A percentile compares a stretch with the other conserved stretches of the same genome.
phyloP scores from a whole-genome alignment of 30 jellyfish, hydroid and myxozoan genomes.

The Catostylus mosaicus region DNA sequence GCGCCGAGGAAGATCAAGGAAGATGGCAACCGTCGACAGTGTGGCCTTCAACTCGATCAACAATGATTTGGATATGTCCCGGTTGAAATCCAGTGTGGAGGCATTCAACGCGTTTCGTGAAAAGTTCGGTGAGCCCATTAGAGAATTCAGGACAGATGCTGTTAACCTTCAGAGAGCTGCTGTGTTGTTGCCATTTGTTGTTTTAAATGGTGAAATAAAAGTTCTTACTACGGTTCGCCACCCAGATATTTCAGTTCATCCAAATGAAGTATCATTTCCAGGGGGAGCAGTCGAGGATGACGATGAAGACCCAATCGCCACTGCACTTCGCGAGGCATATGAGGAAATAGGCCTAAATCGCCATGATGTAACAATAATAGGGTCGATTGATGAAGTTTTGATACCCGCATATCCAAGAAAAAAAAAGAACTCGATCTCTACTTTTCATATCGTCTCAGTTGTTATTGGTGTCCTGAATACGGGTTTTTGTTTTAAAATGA shows the following conservation, averaged over 20 bases:
- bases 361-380: conserved; percentile 22
- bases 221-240: conserved; percentile 30
- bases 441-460: conserved; percentile 3
- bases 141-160: neutral
- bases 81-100: neutral
- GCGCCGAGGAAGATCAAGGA: too few relatives aligned
- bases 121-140: neutral
- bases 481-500: neutral
- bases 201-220: conserved; percentile 8
- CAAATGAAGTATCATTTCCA: conserved; percentile 51
- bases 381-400: conserved; percentile 16
- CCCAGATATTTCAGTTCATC: conserved; percentile 9
- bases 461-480: conserved; percentile 40
- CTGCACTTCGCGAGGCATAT: conserved; percentile 52
- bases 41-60: neutral
- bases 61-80: neutral
- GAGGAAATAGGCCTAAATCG: conserved; percentile 50
- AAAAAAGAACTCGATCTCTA: neutral
- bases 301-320: conserved; percentile 16
- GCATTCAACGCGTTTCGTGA: neutral
- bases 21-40: neutral
- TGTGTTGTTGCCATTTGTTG: conserved; percentile 33
- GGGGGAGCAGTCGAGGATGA: conserved; percentile 50
- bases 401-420: neutral
- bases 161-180: conserved; percentile 22